A percentile compares a stretch with the other conserved stretches of the same genome.
phyloP scores from a whole-genome alignment of 2,888 invertebrate species.

The Notodonta ziczac region DNA sequence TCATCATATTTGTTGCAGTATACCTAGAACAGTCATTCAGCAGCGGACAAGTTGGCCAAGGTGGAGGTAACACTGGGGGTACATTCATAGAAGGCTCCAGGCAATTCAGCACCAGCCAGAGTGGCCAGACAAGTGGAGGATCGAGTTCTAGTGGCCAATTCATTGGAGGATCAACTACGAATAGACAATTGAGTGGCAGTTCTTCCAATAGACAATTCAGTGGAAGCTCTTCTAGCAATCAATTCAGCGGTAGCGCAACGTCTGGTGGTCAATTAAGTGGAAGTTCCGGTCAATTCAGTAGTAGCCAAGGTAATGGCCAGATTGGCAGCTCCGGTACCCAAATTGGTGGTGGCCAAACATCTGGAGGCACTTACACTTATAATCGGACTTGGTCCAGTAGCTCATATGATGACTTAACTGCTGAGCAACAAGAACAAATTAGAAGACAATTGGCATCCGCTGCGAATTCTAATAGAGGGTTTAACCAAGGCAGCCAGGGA shows the following conservation, averaged over 20 bases:
- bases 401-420: slow-evolving; percentile 51
- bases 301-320: slow-evolving; percentile 31
- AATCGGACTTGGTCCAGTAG: slow-evolving; percentile 58
- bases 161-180: neutral
- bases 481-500: slow-evolving; percentile 23
- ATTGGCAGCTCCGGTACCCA: too few relatives aligned
- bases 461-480: slow-evolving; percentile 29
- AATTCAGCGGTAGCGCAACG: slow-evolving; percentile 37
- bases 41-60: slow-evolving; percentile 32
- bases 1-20: slow-evolving; percentile 29
- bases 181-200: too few relatives aligned
- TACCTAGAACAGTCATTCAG: slow-evolving; percentile 42
- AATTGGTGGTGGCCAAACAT: slow-evolving; percentile 32
- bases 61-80: slow-evolving; percentile 22
- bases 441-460: slow-evolving; percentile 54
- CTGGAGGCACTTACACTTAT: slow-evolving; percentile 47
- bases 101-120: slow-evolving; percentile 18
- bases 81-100: slow-evolving; percentile 21
- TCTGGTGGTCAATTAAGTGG: slow-evolving; percentile 17
- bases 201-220: slow-evolving; percentile 19
- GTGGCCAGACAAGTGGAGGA: slow-evolving; percentile 17
- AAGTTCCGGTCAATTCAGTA: slow-evolving; percentile 22
- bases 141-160: slow-evolving; percentile 31
- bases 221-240: slow-evolving; percentile 32
- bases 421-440: slow-evolving; percentile 64